phyloP scores from a whole-genome alignment of 2,888 invertebrate genomes.

The Plagiodera versicolora region DNA sequence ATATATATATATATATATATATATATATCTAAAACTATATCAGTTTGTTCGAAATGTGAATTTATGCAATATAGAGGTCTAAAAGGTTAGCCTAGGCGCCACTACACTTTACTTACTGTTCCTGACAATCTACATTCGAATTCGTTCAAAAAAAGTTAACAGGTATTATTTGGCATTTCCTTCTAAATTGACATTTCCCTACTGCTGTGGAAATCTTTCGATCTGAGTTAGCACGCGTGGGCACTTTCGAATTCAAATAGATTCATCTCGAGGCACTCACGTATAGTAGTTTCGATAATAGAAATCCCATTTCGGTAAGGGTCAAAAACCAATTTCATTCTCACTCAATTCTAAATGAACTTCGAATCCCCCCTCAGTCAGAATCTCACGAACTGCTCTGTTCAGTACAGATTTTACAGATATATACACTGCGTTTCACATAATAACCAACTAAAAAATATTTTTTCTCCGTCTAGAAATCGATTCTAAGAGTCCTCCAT shows the following conservation, averaged over 20 bases:
- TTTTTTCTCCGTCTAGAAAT: slow-evolving; percentile 38
- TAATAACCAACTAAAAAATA: background rate
- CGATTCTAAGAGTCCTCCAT: slow-evolving; percentile 55
- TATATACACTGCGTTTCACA: too few relatives aligned
- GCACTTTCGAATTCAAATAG: background rate
- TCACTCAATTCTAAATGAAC: background rate
- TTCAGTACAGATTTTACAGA: too few relatives aligned
- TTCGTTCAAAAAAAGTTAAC: background rate
- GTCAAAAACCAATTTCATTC: background rate
- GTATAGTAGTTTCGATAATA: too few relatives aligned
- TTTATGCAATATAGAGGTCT: too few relatives aligned
- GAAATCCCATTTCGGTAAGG: too few relatives aligned
- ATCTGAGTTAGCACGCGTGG: background rate
- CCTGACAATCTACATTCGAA: background rate
- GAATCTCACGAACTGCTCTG: too few relatives aligned
- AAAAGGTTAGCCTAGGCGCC: too few relatives aligned
- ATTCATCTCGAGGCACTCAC: too few relatives aligned
- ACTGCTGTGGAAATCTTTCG: background rate
- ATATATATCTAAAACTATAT: too few relatives aligned
- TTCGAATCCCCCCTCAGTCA: too few relatives aligned
- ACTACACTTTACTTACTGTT: background rate
- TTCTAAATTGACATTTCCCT: background rate
- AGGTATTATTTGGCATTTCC: background rate
- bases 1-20: too few relatives aligned
- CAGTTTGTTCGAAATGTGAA: too few relatives aligned